Evolutionary conservation across 2,888 invertebrate genomes (phyloP).

Genomic region (Chrysolina oricalcia): DNA sequence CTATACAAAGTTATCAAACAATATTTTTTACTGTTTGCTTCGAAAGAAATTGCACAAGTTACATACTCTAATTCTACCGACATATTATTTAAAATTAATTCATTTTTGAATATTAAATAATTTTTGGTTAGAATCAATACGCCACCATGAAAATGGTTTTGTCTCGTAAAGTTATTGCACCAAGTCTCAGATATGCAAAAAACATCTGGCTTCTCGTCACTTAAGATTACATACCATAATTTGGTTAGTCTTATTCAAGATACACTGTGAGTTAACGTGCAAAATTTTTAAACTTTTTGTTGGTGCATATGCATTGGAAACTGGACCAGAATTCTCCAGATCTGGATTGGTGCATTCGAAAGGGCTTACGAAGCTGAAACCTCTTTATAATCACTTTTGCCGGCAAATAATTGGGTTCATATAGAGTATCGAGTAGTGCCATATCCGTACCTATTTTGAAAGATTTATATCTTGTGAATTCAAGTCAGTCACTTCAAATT

Average conservation of each 20-base stretch:
- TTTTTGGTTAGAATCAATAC: too few species aligned
- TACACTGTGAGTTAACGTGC: background rate
- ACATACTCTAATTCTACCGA: conserved; percentile 24
- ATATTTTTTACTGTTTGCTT: background rate
- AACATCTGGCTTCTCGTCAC: too few species aligned
- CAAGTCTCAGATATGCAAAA: too few species aligned
- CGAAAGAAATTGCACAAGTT: conserved; percentile 17
- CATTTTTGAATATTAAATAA: too few species aligned
- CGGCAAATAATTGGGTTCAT: background rate
- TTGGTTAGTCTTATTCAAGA: conserved; percentile 16
- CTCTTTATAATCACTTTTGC: background rate
- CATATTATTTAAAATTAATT: conserved; percentile 19
- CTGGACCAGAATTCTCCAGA: conserved; percentile 1
- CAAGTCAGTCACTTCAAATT: too few species aligned
- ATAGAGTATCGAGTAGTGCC: background rate
- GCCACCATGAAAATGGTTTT: too few species aligned
- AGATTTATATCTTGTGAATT: background rate
- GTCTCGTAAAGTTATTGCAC: too few species aligned
- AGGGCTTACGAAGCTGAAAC: background rate
- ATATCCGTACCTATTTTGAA: background rate
- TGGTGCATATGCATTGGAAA: background rate
- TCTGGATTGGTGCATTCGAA: background rate
- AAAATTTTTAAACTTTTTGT: conserved; percentile 19
- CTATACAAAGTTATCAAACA: conserved; percentile 20
- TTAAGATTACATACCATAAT: too few species aligned